A percentile compares a stretch with the other conserved stretches of the same genome.
Conservation (phyloP, 2,888 invertebrate genomes). For the Agrochola lychnidis region DNA sequence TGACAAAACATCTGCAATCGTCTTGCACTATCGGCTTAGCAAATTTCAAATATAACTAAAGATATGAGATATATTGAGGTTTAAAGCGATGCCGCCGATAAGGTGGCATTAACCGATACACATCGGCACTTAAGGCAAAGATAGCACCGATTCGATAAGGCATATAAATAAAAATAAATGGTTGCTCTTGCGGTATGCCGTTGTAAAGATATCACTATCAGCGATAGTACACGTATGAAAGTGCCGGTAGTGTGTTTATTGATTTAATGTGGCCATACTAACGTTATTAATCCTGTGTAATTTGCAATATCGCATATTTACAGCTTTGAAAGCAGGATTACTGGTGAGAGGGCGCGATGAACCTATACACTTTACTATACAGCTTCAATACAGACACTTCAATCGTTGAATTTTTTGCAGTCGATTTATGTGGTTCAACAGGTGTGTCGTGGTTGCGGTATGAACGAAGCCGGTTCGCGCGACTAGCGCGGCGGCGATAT, state of each 20-base stretch:
- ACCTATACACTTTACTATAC: conserved; percentile 25
- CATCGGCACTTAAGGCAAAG: conserved; percentile 85
- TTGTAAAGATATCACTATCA: conserved; percentile 86
- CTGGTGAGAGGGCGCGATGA: conserved; percentile 30
- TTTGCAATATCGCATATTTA: conserved; percentile 70
- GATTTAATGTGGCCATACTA: conserved; percentile 72
- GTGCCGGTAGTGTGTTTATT: conserved; percentile 76
- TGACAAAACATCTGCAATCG: conserved; percentile 53
- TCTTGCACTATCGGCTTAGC: conserved; percentile 69
- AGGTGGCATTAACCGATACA: conserved; percentile 84
- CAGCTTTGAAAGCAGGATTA: conserved; percentile 57
- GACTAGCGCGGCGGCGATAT: conserved; percentile 59
- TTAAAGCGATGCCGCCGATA: conserved; percentile 83
- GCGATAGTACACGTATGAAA: conserved; percentile 75
- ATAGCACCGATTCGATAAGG: conserved; percentile 81
- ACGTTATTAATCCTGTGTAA: conserved; percentile 71
- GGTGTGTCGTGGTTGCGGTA: conserved; percentile 45
- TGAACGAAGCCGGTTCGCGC: conserved; percentile 47
- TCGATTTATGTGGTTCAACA: conserved; percentile 50
- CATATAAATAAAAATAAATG: conserved; percentile 88
- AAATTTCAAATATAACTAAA: conserved; percentile 76
- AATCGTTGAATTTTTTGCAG: conserved; percentile 30
- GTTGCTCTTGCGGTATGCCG: conserved; percentile 80
- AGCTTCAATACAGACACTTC: conserved; percentile 25
- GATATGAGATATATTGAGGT: conserved; percentile 77